A percentile compares a stretch with the other conserved stretches of the same genome.
These are phyloP conservation scores for Chaetura pelagica DNA, from an alignment of 2,113 vertebrate species.

Conservation along the genomic window DNA sequence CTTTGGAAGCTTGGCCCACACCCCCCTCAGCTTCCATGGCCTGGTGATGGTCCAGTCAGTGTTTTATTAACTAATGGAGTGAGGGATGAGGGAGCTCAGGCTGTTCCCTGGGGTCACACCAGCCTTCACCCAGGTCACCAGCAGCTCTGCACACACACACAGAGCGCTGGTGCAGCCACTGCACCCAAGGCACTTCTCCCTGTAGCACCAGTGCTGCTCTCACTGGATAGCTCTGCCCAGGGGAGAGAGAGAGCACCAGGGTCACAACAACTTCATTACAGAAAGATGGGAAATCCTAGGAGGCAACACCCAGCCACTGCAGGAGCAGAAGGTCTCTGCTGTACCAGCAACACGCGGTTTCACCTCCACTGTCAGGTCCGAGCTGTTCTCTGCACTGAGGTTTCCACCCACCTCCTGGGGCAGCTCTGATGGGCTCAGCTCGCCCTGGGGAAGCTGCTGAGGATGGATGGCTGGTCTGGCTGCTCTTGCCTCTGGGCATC, in stretches of 20 bases:
- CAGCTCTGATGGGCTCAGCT: not conserved
- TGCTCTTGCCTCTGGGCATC: not conserved
- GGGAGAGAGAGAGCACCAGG: rapidly evolving
- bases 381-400: not conserved
- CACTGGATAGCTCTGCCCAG: not conserved
- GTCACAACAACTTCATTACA: not conserved
- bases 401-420: not conserved
- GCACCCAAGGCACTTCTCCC: not conserved
- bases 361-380: not conserved
- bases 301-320: not conserved
- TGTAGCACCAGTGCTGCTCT: rapidly evolving
- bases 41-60: not conserved
- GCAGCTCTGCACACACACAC: not conserved
- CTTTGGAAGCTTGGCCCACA: not conserved
- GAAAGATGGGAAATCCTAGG: not conserved
- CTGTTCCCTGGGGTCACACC: not conserved
- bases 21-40: rapidly evolving
- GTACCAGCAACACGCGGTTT: not conserved
- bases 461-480: rapidly evolving
- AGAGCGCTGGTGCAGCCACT: not conserved
- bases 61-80: not conserved
- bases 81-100: not conserved
- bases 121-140: not conserved
- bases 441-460: rapidly evolving
- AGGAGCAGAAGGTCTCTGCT: not conserved